Base-by-base conservation (phyloP, 2,888 invertebrate genomes). In the Machimus rusticus region DNA sequence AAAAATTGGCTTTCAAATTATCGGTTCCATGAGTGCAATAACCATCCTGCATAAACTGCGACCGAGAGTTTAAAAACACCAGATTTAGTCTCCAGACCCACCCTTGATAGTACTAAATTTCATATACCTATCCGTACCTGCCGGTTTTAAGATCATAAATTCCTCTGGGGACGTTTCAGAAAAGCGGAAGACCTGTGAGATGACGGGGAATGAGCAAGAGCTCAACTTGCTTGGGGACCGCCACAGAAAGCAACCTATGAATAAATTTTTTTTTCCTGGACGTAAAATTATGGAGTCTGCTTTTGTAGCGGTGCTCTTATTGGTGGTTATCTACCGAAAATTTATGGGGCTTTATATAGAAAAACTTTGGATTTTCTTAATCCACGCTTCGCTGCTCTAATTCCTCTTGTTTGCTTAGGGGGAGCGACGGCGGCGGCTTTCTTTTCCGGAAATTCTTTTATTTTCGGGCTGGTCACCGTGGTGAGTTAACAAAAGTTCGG, bases 291-390 rank as follows among this genome's bases (percentile, higher is more conserved):
- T 66, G 66, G 66, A 66, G 74, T 46, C 85, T 34, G 74, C 74
- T 19, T 85, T 51, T 74, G 74, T 74, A 46, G 16, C 39, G 43
- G 43, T 28, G 31, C 28, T 74, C 85, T 43, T 46, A 74, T 85
- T 19, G 57, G 39, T 84, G 66, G 85, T 74, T 85, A 85, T 85
- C 85, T 85, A 74, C 43, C 66, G 66, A 84, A 85, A 85, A 85
- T 85, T 85, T 85, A 85, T 85, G 85, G 46, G 28, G 85, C 85
- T 74, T 85, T 74, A 74, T 85, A 74, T 46, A 85, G 74, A 74
- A 85, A 85, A 74, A 85, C 46, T 85, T 85, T 85, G 43, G 74
- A 85, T 74, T 85, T 85, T 85, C 85, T 85, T 85, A 74, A 85
- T 85, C 74, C 85, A 85, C 43, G 85, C 74, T 74, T 85, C 28